phyloP scores from a whole-genome alignment of 2,888 invertebrate genomes.

The Drosophila falleni region DNA sequence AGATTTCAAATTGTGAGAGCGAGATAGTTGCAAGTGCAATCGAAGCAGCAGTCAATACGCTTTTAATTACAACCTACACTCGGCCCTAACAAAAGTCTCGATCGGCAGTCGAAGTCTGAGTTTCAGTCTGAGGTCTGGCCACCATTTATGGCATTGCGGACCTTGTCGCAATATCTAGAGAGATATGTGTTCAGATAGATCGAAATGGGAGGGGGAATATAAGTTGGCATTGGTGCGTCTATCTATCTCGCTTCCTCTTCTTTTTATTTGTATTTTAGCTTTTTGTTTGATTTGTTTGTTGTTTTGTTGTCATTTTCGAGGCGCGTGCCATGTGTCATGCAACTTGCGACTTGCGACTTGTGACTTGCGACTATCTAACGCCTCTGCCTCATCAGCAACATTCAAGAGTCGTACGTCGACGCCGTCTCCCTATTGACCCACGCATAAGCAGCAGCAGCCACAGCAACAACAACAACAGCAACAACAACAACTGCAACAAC shows the following conservation, averaged over 20 bases:
- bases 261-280: slow-evolving; percentile 3
- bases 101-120: slow-evolving; percentile 36
- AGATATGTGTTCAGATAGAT: slow-evolving; percentile 18
- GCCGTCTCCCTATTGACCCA: slow-evolving; percentile 73
- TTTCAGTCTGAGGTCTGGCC: slow-evolving; percentile 36
- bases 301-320: slow-evolving; percentile 48
- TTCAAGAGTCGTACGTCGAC: slow-evolving; percentile 46
- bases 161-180: slow-evolving; percentile 56
- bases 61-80: slow-evolving; percentile 76
- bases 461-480: slow-evolving; percentile 30
- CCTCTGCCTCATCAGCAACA: slow-evolving; percentile 78
- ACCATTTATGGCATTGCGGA: slow-evolving; percentile 77
- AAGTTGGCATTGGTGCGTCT: slow-evolving; percentile 61
- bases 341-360: slow-evolving; percentile 58
- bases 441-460: slow-evolving; percentile 55
- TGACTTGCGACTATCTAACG: slow-evolving; percentile 78
- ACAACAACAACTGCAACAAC: slow-evolving; percentile 25
- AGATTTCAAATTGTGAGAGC: slow-evolving; percentile 53
- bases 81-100: slow-evolving; percentile 71
- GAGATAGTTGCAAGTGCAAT: slow-evolving; percentile 57
- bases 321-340: slow-evolving; percentile 82
- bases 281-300: slow-evolving; percentile 43
- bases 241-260: not conserved
- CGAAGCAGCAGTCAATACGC: slow-evolving; percentile 76
- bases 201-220: not conserved